These are phyloP conservation scores for Dynastes tityus DNA, from an alignment of 2,888 invertebrate species.

Conservation along the genomic window DNA sequence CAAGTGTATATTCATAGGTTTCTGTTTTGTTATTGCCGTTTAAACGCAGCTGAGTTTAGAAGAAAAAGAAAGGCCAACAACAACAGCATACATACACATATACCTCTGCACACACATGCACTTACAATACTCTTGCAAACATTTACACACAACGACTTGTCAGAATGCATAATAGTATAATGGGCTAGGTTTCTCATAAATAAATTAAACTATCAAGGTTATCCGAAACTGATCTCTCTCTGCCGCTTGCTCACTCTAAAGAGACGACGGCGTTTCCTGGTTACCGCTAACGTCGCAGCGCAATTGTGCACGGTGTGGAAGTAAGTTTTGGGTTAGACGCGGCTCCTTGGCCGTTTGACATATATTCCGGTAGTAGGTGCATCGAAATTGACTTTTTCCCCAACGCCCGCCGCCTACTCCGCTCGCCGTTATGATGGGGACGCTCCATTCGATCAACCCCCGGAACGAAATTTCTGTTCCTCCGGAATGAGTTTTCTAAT, in stretches of 20 bases:
- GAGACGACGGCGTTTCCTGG: slow-evolving; percentile 60
- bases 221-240: slow-evolving; percentile 65
- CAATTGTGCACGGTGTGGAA: slow-evolving; percentile 54
- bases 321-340: slow-evolving; percentile 51
- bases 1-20: slow-evolving; percentile 8
- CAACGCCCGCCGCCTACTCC: neutral
- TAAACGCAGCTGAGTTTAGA: slow-evolving; percentile 18
- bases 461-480: slow-evolving; percentile 15
- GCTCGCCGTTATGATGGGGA: too few relatives aligned
- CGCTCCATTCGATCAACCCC: slow-evolving; percentile 19
- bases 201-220: slow-evolving; percentile 68
- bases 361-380: slow-evolving; percentile 26
- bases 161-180: slow-evolving; percentile 67
- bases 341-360: slow-evolving; percentile 33
- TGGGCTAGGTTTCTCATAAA: slow-evolving; percentile 68
- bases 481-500: slow-evolving; percentile 11
- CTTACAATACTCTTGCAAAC: neutral
- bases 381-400: slow-evolving; percentile 39
- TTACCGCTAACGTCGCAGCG: slow-evolving; percentile 57
- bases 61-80: slow-evolving; percentile 62
- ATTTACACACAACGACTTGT: slow-evolving; percentile 55
- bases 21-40: slow-evolving; percentile 11
- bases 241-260: slow-evolving; percentile 56
- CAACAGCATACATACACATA: neutral
- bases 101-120: neutral